Conservation (phyloP, 2,797 vertebrate species). For the Lacerta bilineata region DNA sequence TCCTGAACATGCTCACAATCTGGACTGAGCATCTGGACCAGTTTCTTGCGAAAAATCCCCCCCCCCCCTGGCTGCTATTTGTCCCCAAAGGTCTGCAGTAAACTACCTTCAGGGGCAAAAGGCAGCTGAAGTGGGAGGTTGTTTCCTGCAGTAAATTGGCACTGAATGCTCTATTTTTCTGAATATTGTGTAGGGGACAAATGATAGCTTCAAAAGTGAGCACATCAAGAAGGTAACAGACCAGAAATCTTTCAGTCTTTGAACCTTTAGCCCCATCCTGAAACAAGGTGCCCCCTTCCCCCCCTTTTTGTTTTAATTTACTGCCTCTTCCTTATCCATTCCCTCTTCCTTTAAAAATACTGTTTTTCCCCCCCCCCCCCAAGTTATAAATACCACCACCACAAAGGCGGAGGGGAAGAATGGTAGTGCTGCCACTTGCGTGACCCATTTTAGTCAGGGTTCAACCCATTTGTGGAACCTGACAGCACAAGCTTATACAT, state of each 20-base stretch:
- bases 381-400: not conserved
- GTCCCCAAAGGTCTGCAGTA: not conserved
- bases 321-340: too few relatives aligned
- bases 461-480: not conserved
- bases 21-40: not conserved
- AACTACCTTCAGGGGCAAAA: not conserved
- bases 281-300: too few relatives aligned
- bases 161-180: not conserved
- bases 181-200: not conserved
- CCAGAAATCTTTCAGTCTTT: not conserved
- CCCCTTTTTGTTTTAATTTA: not conserved
- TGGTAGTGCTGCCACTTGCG: not conserved
- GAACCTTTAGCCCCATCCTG: not conserved
- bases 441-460: not conserved
- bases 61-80: not conserved
- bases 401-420: too few relatives aligned
- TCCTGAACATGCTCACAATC: too few relatives aligned
- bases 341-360: not conserved
- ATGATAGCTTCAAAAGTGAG: not conserved
- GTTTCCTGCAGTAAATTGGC: not conserved
- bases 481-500: not conserved
- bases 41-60: not conserved
- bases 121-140: too few relatives aligned
- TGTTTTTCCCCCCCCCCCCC: too few relatives aligned
- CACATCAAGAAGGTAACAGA: not conserved